These are phyloP conservation scores for Embidobia sp. DNA, from an alignment of 2,888 invertebrate genomes.

Conservation along the genomic window DNA sequence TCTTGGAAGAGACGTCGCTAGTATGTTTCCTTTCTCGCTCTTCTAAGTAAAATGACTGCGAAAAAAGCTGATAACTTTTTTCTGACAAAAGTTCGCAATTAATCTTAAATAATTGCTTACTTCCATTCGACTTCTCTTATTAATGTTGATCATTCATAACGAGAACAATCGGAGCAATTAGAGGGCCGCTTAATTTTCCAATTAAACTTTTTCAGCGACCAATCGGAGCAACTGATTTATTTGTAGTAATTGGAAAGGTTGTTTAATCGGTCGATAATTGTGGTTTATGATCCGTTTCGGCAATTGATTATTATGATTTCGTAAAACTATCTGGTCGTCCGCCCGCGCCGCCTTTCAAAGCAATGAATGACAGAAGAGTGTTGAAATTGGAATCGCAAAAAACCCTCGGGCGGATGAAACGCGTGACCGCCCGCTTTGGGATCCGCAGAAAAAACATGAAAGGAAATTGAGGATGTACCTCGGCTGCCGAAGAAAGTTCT, in stretches of 20 bases:
- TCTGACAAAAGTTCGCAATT: background rate
- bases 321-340: conserved; percentile 19
- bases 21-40: too few relatives aligned
- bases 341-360: conserved; percentile 28
- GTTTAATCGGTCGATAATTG: conserved; percentile 31
- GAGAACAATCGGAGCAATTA: conserved; percentile 39
- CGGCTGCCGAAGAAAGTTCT: background rate
- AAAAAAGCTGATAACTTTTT: background rate
- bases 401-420: conserved; percentile 14
- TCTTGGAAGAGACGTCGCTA: too few relatives aligned
- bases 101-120: background rate
- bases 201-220: conserved; percentile 23
- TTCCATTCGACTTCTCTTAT: conserved; percentile 3
- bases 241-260: conserved; percentile 24
- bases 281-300: conserved; percentile 26
- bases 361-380: conserved; percentile 36
- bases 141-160: conserved; percentile 13
- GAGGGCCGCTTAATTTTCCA: conserved; percentile 37
- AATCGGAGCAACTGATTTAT: conserved; percentile 19
- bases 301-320: conserved; percentile 15
- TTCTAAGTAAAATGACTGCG: too few relatives aligned
- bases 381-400: conserved; percentile 49
- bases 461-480: conserved; percentile 19
- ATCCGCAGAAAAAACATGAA: conserved; percentile 14
- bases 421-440: conserved; percentile 28